Conservation (phyloP, 2,113 vertebrate species). For the Scartelaos histophorus region DNA sequence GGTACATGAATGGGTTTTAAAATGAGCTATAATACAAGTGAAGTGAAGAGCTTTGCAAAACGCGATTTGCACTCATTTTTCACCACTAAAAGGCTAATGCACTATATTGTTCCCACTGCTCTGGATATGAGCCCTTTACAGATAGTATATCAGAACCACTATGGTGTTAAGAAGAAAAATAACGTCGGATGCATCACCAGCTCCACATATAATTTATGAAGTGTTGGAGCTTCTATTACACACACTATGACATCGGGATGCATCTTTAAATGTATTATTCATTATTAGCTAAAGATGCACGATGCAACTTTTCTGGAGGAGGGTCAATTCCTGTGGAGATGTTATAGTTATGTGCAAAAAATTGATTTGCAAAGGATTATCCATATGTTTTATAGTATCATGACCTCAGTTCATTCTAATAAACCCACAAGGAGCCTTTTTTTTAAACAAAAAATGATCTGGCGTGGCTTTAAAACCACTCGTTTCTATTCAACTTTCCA, state of each 20-base stretch:
- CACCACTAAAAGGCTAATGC: conserved; percentile 1
- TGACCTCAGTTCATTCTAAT: background rate
- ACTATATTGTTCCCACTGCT: conserved; percentile 6
- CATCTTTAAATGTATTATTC: too few relatives aligned
- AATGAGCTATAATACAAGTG: conserved; percentile 23
- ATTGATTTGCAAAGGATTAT: too few relatives aligned
- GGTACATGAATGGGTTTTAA: conserved; percentile 23
- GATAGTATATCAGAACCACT: conserved; percentile 11
- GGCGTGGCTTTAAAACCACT: background rate
- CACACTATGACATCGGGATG: too few relatives aligned
- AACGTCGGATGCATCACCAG: conserved; percentile 16
- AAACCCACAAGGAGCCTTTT: background rate
- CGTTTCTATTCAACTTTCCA: background rate
- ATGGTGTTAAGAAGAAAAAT: conserved; percentile 15
- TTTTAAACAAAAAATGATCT: background rate
- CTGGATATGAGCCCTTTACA: conserved; percentile 21
- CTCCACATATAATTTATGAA: conserved; percentile 21
- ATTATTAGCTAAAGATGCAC: too few relatives aligned
- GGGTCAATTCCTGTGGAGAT: too few relatives aligned
- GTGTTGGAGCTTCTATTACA: background rate
- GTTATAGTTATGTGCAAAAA: too few relatives aligned
- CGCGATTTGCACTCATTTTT: conserved; percentile 30
- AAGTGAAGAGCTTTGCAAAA: conserved; percentile 22
- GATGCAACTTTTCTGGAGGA: too few relatives aligned
- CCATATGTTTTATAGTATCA: too few relatives aligned